Conservation (phyloP, 2,113 vertebrate species). For the Malurus melanocephalus region DNA sequence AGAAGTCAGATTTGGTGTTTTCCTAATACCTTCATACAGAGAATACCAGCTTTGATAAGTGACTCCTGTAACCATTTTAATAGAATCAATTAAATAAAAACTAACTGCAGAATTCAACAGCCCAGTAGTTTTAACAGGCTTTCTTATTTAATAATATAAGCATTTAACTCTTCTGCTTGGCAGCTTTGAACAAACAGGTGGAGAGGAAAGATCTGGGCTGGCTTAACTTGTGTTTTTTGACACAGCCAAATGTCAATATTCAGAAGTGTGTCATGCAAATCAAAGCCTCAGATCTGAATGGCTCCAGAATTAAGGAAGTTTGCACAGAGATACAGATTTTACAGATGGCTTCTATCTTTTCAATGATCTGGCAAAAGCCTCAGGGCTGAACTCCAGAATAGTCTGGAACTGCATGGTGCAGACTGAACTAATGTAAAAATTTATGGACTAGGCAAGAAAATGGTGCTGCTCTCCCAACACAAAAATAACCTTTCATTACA, state of each 20-base stretch:
- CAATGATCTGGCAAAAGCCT: background rate
- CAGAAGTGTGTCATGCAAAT: constrained; percentile 29
- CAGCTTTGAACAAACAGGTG: constrained; percentile 38
- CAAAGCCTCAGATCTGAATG: constrained; percentile 28
- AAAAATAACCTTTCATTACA: background rate
- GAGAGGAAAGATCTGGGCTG: constrained; percentile 27
- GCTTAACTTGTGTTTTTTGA: constrained; percentile 28
- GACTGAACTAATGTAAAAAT: background rate
- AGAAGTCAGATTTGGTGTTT: background rate
- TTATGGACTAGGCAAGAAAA: background rate
- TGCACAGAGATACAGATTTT: constrained; percentile 25
- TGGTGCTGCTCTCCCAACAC: background rate
- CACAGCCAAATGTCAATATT: constrained; percentile 41
- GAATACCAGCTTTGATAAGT: background rate
- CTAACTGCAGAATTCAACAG: background rate
- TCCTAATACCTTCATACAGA: background rate
- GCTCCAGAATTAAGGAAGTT: constrained; percentile 26
- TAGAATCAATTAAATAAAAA: background rate
- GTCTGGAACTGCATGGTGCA: background rate
- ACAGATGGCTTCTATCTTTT: constrained; percentile 36
- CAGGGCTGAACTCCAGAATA: background rate
- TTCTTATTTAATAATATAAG: background rate
- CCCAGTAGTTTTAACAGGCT: background rate
- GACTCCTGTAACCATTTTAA: background rate
- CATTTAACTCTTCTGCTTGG: constrained; percentile 26